Evolutionary conservation across 2,797 vertebrate species (phyloP), one percentile per base, ranked within the genome.

Genomic region (Brotula barbata): DNA sequence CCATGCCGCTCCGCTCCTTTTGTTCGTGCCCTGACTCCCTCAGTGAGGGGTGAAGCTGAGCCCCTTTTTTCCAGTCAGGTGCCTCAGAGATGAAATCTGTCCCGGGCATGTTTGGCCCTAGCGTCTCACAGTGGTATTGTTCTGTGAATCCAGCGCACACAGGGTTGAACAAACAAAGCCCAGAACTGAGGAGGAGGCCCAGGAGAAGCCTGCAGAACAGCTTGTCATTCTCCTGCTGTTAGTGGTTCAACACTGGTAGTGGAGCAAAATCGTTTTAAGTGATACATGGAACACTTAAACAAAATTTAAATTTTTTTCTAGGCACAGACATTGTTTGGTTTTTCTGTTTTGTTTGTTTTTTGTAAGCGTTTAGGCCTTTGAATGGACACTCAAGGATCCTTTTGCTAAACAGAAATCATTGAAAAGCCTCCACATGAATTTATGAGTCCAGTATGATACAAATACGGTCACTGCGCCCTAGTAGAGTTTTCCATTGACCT

Each of bases 121-220:
- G 79, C 78, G 67, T 83, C 89, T 86, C 83, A 85, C 71, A 75
- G 83, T 77, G 83, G 68, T 76, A 86, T 91, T 91, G 87, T 91
- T 68, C 80, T 66, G 65, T 63, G 76, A 82, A 65, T 73, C 68
- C 71, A 70, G 81, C 49, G n/a, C 70, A 55, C 83, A 81, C 65
- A 71, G 79, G 85, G 79, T 77, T 80, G 71, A 83, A 73, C 86
- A 87, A 88, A 89, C 82, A 88, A 83, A 79, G 80, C 52, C 57
- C 81, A 72, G 62, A 78, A 58, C 65, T 51, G n/a, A n/a, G 60
- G 71, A 69, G 68, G 75, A 78, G 79, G 77, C 84, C 83, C 55
- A 65, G 49, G 71, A 78, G 71, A 61, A 43, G 70, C 63, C 67
- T 42, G 49, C 71, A 78, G 75, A 81, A 77, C 76, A 82, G 85